Percentiles rank a stretch among this genome's conserved stretches.
Conservation (phyloP, 92 coral and sea anemone species). For the Pocillopora meandrina region DNA sequence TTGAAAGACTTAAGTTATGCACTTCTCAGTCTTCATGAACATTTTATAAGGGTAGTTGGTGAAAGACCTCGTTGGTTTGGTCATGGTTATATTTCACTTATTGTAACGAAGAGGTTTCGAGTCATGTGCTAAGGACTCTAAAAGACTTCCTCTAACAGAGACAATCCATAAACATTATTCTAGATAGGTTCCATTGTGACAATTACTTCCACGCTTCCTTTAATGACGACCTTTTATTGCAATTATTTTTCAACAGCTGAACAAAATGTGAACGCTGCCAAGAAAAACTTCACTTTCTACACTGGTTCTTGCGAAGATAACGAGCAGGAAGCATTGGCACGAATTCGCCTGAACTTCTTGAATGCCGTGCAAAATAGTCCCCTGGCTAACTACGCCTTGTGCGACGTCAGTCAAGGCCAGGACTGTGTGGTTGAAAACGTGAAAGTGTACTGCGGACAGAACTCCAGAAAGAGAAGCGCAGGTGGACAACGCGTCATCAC, state of each 20-base stretch:
- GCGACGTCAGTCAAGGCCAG: slow-evolving; percentile 64
- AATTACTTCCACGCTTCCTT: neutral
- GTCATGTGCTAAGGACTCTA: no score
- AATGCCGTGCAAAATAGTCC: slow-evolving; percentile 75
- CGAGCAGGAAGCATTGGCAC: slow-evolving; percentile 67
- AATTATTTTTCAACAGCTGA: slow-evolving; percentile 19
- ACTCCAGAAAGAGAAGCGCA: slow-evolving; percentile 38
- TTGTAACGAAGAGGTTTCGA: no score
- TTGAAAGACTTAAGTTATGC: no score
- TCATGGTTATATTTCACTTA: no score
- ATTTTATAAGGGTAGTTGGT: no score
- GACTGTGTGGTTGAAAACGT: slow-evolving; percentile 90
- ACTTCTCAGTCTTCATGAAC: no score
- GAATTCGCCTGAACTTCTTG: slow-evolving; percentile 77
- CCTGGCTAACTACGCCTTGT: slow-evolving; percentile 69
- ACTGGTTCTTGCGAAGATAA: slow-evolving; percentile 81
- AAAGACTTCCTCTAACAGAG: no score
- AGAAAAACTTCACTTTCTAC: slow-evolving; percentile 87
- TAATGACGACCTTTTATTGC: neutral
- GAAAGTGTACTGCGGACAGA: slow-evolving; percentile 77
- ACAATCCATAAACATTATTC: no score
- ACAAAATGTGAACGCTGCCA: slow-evolving; percentile 66
- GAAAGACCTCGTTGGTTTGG: no score
- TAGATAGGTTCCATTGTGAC: no score
- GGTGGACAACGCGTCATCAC: slow-evolving; percentile 69